A percentile compares a stretch with the other conserved stretches of the same genome.
phyloP scores from a whole-genome alignment of 2,113 vertebrate species.

The Pholis gunnellus region DNA sequence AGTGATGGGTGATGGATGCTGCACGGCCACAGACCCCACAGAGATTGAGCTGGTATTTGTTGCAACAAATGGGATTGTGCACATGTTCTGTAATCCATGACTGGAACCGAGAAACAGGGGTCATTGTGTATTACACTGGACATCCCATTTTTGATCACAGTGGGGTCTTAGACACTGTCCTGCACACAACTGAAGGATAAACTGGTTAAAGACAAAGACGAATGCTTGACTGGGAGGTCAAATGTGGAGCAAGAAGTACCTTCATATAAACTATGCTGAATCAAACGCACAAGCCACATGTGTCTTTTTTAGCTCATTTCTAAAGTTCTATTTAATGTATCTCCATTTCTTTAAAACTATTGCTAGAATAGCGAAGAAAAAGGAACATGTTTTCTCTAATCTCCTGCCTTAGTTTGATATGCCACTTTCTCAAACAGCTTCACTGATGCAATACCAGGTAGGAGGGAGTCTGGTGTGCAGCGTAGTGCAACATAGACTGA shows the following conservation, averaged over 20 bases:
- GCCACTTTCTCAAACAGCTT: conserved; percentile 13
- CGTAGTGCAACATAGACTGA: background rate
- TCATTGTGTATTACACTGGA: conserved; percentile 24
- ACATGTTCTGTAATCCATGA: conserved; percentile 64
- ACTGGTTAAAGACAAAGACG: background rate
- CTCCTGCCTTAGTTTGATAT: background rate
- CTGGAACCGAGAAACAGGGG: conserved; percentile 41
- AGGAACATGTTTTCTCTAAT: background rate
- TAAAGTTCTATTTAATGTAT: background rate
- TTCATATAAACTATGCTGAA: background rate
- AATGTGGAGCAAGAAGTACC: background rate
- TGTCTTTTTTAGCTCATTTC: background rate
- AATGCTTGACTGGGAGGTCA: background rate
- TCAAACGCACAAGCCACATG: background rate
- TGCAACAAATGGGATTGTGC: conserved; percentile 70
- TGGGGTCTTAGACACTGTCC: conserved; percentile 1
- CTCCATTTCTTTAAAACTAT: background rate
- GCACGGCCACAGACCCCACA: conserved; percentile 40
- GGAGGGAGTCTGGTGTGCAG: conserved; percentile 5
- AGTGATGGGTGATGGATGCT: conserved; percentile 62
- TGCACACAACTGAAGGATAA: background rate
- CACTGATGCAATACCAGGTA: conserved; percentile 24
- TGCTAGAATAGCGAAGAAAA: background rate
- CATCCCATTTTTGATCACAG: conserved; percentile 34
- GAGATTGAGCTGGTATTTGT: conserved; percentile 60